These are phyloP conservation scores for Cyaniris semiargus DNA, from an alignment of 2,888 invertebrate species.

Conservation along the genomic window DNA sequence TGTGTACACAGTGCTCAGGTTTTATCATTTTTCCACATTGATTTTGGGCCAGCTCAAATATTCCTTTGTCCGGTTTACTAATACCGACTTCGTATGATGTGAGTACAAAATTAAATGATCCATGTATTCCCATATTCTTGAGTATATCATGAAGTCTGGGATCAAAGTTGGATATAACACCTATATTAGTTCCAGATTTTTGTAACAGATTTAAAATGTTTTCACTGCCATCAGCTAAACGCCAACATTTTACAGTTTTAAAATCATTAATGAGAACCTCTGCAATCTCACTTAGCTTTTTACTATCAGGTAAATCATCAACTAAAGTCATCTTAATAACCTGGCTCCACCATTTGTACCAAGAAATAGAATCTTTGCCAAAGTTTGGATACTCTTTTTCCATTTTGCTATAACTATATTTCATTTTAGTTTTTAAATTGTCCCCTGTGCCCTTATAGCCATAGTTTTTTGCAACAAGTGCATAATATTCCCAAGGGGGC, in stretches of 20 bases:
- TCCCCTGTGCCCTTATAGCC: slow-evolving; percentile 82
- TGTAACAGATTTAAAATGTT: slow-evolving; percentile 83
- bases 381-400: slow-evolving; percentile 88
- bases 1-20: slow-evolving; percentile 86
- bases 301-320: slow-evolving; percentile 63
- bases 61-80: slow-evolving; percentile 87
- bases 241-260: slow-evolving; percentile 87
- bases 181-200: slow-evolving; percentile 75
- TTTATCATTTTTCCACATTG: slow-evolving; percentile 63
- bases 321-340: slow-evolving; percentile 84
- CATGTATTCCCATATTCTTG: slow-evolving; percentile 81
- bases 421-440: slow-evolving; percentile 82
- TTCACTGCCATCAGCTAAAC: slow-evolving; percentile 81
- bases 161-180: slow-evolving; percentile 94
- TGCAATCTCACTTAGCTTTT: slow-evolving; percentile 67
- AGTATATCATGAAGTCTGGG: slow-evolving; percentile 87
- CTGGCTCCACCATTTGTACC: slow-evolving; percentile 91
- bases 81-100: slow-evolving; percentile 87
- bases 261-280: slow-evolving; percentile 84
- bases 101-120: slow-evolving; percentile 89
- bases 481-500: slow-evolving; percentile 88
- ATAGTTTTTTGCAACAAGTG: slow-evolving; percentile 83
- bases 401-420: slow-evolving; percentile 83
- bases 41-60: slow-evolving; percentile 84
- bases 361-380: slow-evolving; percentile 85